Evolutionary conservation across 2,113 vertebrate species (phyloP), one percentile per base, ranked within the genome.

Genomic region (Epinephelus cyanopodus): DNA sequence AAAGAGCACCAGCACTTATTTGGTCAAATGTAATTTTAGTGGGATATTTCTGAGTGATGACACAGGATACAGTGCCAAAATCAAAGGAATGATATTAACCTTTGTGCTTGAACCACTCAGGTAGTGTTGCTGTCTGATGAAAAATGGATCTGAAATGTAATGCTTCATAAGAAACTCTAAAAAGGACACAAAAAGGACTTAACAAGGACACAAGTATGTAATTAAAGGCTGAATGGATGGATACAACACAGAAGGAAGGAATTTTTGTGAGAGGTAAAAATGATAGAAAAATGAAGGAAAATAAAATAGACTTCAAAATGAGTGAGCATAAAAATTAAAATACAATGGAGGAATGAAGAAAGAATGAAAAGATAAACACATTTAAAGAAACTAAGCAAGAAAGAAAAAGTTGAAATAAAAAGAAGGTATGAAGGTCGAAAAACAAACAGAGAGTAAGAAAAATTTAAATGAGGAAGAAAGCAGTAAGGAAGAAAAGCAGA

Each of bases 11-110:
- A 63, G 78, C 89, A 82, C 82, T 85, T 86, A 83, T 92, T 90
- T 92, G 88, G 89, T 81, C 85, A 84, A 87, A 91, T 81, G 71
- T 67, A 64, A 87, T 83, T 79, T 84, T 15, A 69, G 76, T 61
- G n/a, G 18, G 56, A 77, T 83, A 63, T 84, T 84, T 77, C 42
- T 39, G 70, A 84, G 72, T 63, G 70, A 74, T 69, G 76, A 63
- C 61, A 63, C 7, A 27, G 23, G 74, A 77, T 48, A 52, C 12
- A 6, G 39, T 0, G 73, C 52, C 77, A 79, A 61, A 54, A 42
- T 56, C 13, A 83, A 81, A 86, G 27, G 29, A 84, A 81, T 67
- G 72, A 82, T 74, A 39, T 37, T 18, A 50, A 75, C 67, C 21
- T 88, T 69, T 57, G 52, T 23, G 53, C 58, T 37, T 56, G 82